phyloP scores from a whole-genome alignment of 2,113 vertebrate species.

The Brachyistius frenatus region DNA sequence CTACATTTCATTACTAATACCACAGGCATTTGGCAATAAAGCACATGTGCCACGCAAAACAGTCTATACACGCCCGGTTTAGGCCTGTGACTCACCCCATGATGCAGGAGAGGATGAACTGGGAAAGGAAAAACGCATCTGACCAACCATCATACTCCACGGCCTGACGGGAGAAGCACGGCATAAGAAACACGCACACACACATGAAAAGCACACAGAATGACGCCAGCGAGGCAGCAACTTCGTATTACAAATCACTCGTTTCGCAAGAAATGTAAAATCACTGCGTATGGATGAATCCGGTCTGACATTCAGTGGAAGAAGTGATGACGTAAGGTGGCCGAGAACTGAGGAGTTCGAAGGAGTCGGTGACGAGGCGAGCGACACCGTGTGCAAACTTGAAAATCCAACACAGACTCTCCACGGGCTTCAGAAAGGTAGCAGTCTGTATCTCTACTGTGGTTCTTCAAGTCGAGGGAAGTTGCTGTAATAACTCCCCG shows the following conservation, averaged over 20 bases:
- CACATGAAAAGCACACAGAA: not conserved
- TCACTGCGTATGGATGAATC: no score
- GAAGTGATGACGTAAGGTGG: not conserved
- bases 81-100: constrained; percentile 80
- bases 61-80: no score
- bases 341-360: not conserved
- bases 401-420: not conserved
- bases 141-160: constrained; percentile 83
- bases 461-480: constrained; percentile 28
- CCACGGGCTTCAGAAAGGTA: not conserved
- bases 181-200: constrained; percentile 18
- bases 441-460: constrained; percentile 25
- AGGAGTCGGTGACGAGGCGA: not conserved
- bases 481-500: constrained; percentile 67
- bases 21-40: no score
- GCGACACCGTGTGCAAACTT: no score
- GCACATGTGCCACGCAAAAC: no score
- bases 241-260: no score
- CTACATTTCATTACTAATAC: no score
- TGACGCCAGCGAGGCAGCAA: not conserved
- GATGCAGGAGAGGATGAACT: constrained; percentile 82
- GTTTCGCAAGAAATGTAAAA: no score
- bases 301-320: not conserved
- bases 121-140: constrained; percentile 78
- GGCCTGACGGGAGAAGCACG: constrained; percentile 64